phyloP scores from a whole-genome alignment of 2,113 vertebrate species.

The Cephalopholis sonnerati region DNA sequence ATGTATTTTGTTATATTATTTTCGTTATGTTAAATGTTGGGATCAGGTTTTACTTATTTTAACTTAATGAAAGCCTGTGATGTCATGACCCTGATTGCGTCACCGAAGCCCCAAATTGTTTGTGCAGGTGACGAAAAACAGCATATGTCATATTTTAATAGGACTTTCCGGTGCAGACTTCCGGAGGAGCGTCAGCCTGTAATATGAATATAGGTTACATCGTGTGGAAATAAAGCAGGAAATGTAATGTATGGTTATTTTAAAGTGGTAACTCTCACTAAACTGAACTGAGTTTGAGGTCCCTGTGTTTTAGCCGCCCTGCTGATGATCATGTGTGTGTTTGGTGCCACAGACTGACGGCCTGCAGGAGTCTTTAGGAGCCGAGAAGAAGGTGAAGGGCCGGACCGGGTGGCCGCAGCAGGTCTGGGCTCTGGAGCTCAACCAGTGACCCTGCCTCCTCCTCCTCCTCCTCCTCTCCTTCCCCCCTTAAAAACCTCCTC shows the following conservation, averaged over 20 bases:
- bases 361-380: slow-evolving; percentile 84
- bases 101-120: not conserved
- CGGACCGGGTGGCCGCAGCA: slow-evolving; percentile 99
- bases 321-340: not conserved
- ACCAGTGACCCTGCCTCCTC: slow-evolving; percentile 85
- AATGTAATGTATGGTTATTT: not conserved
- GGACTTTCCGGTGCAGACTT: not conserved
- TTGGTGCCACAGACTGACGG: slow-evolving; percentile 82
- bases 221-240: not conserved
- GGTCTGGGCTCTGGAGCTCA: slow-evolving; percentile 97
- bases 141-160: not conserved
- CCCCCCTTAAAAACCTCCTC: not conserved
- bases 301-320: not conserved
- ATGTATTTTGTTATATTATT: not conserved
- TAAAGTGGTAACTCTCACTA: not conserved
- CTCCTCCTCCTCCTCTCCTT: not conserved
- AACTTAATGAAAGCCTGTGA: not conserved
- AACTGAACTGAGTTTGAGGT: not conserved
- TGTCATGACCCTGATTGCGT: not conserved
- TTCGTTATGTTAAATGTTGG: not conserved
- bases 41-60: not conserved
- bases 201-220: not conserved
- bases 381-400: slow-evolving; percentile 94
- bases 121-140: not conserved
- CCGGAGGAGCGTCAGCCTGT: not conserved